Evolutionary conservation across 2,113 vertebrate genomes (phyloP).

Genomic region (Tor tambroides): DNA sequence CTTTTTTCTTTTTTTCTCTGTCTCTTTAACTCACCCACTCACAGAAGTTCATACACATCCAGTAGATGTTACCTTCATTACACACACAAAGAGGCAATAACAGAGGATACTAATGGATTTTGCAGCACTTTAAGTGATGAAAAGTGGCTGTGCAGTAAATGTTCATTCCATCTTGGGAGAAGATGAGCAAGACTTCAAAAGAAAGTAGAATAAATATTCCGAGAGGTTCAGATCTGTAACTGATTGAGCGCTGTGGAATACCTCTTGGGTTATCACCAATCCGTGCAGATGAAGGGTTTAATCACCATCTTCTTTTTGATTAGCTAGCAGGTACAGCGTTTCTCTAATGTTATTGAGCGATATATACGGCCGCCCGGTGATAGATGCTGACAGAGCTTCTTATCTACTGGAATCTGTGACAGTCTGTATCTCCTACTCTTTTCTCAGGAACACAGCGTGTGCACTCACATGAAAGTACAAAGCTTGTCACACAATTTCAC

Average conservation of each 20-base stretch:
- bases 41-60: background rate
- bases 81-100: slow-evolving; percentile 11
- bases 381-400: background rate
- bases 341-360: background rate
- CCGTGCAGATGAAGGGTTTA: background rate
- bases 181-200: slow-evolving; percentile 35
- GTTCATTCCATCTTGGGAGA: slow-evolving; percentile 5
- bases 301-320: slow-evolving; percentile 1
- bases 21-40: slow-evolving; percentile 11
- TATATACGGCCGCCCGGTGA: background rate
- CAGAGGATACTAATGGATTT: slow-evolving; percentile 32
- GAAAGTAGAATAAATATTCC: slow-evolving; percentile 15
- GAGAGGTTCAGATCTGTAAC: background rate
- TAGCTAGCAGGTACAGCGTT: background rate
- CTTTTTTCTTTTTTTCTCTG: background rate
- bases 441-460: background rate
- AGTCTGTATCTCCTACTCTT: slow-evolving; percentile 5
- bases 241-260: background rate
- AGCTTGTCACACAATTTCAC: slow-evolving; percentile 3
- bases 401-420: background rate
- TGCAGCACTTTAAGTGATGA: slow-evolving; percentile 45
- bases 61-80: slow-evolving; percentile 7
- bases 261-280: slow-evolving; percentile 14
- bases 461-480: background rate
- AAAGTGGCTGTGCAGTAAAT: slow-evolving; percentile 19